Conservation (phyloP, 2,113 vertebrate genomes). For the Oreochromis aureus region DNA sequence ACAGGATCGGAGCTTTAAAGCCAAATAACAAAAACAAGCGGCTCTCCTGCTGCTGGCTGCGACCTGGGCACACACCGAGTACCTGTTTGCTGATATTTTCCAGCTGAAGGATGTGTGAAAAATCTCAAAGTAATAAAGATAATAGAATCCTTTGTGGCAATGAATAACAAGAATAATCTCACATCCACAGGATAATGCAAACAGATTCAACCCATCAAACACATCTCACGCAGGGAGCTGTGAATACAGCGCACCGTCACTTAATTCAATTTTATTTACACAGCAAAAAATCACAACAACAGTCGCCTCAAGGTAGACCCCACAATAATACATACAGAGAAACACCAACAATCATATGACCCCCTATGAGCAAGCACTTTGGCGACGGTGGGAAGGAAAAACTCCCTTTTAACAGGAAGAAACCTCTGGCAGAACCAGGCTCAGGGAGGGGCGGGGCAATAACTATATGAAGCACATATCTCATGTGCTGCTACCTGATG, state of each 20-base stretch:
- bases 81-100: neutral
- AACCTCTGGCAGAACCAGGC: fast-evolving
- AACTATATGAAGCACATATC: fast-evolving
- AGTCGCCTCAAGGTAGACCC: fast-evolving
- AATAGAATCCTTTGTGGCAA: neutral
- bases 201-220: neutral
- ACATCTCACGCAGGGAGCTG: neutral
- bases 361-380: neutral
- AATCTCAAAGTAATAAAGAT: neutral
- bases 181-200: neutral
- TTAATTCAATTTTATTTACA: neutral
- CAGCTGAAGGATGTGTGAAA: neutral
- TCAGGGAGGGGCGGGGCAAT: neutral
- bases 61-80: neutral
- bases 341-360: fast-evolving
- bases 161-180: neutral
- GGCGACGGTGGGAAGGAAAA: fast-evolving
- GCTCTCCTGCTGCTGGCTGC: neutral
- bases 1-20: neutral
- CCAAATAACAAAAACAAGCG: neutral
- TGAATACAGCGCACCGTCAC: neutral
- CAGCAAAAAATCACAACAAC: fast-evolving
- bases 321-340: fast-evolving
- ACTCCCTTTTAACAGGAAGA: neutral
- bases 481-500: neutral